phyloP scores from a whole-genome alignment of 2,888 invertebrate species.

The Andrena camellia region DNA sequence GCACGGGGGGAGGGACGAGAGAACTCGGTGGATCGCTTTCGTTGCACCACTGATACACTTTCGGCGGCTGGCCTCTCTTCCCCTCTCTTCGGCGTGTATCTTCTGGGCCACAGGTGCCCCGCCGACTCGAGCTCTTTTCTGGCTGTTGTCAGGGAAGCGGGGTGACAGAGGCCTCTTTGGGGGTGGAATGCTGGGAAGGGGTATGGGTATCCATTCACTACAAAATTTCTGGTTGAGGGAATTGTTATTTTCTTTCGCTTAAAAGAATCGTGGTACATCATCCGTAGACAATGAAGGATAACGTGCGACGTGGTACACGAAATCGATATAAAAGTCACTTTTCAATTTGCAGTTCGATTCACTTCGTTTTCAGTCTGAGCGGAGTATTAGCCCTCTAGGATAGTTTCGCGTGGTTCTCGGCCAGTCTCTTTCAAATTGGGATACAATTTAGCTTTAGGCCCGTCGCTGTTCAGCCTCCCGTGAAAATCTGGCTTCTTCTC shows the following conservation, averaged over 20 bases:
- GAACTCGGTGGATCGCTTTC: slow-evolving; percentile 58
- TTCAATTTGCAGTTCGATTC: neutral
- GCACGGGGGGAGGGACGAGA: slow-evolving; percentile 58
- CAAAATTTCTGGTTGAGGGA: slow-evolving; percentile 4
- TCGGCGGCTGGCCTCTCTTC: slow-evolving; percentile 27
- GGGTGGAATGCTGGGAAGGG: no score
- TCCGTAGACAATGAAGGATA: neutral
- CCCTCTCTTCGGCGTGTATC: slow-evolving; percentile 27
- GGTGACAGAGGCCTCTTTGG: no score
- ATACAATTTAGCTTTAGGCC: slow-evolving; percentile 90
- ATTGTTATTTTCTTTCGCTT: slow-evolving; percentile 5
- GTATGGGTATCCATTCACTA: neutral
- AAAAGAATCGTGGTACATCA: neutral
- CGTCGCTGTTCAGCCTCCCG: slow-evolving; percentile 86
- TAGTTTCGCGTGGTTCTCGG: slow-evolving; percentile 84
- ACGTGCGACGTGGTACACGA: neutral
- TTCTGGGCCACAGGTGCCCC: slow-evolving; percentile 28
- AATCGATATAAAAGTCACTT: neutral
- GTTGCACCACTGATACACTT: slow-evolving; percentile 72
- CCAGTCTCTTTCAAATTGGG: slow-evolving; percentile 88
- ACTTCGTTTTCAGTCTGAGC: neutral
- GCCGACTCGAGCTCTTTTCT: no score
- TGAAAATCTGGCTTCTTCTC: slow-evolving; percentile 88
- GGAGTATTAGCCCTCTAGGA: slow-evolving; percentile 78
- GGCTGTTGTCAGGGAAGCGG: no score